phyloP scores from a whole-genome alignment of 2,888 invertebrate species.

The Junonia oenone region DNA sequence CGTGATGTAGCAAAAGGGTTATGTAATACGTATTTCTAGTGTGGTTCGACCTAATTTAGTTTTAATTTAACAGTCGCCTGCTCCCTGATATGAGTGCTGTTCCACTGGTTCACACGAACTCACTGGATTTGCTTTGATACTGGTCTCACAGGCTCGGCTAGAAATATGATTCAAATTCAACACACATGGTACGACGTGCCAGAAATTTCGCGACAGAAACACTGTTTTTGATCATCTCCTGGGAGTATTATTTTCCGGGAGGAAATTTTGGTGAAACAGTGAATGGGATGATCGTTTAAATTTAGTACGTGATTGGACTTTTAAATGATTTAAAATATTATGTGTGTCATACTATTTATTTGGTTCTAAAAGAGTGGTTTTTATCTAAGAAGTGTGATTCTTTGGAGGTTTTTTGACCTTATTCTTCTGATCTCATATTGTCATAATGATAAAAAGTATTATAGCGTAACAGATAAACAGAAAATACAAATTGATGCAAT shows the following conservation, averaged over 20 bases:
- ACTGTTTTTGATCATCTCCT: background rate
- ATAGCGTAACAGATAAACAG: too few species aligned
- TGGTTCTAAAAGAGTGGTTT: too few species aligned
- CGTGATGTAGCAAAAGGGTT: background rate
- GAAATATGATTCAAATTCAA: background rate
- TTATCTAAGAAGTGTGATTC: too few species aligned
- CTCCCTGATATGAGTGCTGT: background rate
- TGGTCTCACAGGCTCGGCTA: background rate
- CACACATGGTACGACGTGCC: background rate
- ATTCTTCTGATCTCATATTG: too few species aligned
- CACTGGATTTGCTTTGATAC: background rate
- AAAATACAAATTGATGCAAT: too few species aligned
- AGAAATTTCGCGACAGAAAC: too few species aligned
- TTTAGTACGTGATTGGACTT: background rate
- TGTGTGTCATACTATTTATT: too few species aligned
- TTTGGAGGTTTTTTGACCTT: too few species aligned
- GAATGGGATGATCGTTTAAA: background rate
- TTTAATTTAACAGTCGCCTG: background rate
- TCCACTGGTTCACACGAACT: background rate
- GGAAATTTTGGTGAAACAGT: background rate
- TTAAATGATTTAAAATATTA: too few species aligned
- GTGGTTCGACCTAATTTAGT: background rate
- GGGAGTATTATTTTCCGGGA: background rate
- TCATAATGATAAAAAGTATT: too few species aligned
- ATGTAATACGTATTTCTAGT: background rate